phyloP scores from a whole-genome alignment of 2,113 vertebrate genomes.

The Heptranchias perlo region DNA sequence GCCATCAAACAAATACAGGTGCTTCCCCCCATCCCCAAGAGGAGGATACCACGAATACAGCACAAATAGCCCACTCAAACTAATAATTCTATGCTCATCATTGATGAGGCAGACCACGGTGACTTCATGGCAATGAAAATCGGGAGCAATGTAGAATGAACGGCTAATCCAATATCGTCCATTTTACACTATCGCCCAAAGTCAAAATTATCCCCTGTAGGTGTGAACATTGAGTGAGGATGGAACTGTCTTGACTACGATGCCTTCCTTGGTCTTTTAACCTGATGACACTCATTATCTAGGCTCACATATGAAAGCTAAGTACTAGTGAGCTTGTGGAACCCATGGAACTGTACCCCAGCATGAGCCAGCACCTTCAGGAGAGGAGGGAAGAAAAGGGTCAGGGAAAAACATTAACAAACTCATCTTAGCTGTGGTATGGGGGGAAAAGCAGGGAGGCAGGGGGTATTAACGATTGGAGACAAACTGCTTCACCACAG shows the following conservation, averaged over 20 bases:
- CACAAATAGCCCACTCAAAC: too few relatives aligned
- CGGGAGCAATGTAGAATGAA: neutral
- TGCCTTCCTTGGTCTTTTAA: neutral
- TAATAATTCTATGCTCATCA: neutral
- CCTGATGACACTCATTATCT: neutral
- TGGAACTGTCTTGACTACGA: neutral
- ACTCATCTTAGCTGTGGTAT: neutral
- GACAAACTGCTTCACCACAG: too few relatives aligned
- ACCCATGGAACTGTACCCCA: neutral
- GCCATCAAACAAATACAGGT: too few relatives aligned
- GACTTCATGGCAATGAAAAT: neutral
- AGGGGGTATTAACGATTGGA: neutral
- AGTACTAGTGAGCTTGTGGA: neutral
- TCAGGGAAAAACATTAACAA: neutral
- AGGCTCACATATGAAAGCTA: neutral
- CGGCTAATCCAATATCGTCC: neutral
- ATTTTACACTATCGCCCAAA: neutral
- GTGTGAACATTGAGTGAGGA: neutral
- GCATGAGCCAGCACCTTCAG: neutral
- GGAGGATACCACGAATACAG: too few relatives aligned
- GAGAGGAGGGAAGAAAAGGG: neutral
- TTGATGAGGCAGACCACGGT: neutral
- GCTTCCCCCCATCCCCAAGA: too few relatives aligned
- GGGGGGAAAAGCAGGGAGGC: neutral
- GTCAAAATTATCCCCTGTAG: too few relatives aligned